Evolutionary conservation across 2,113 vertebrate genomes (phyloP).

Genomic region (Lasiurus cinereus): DNA sequence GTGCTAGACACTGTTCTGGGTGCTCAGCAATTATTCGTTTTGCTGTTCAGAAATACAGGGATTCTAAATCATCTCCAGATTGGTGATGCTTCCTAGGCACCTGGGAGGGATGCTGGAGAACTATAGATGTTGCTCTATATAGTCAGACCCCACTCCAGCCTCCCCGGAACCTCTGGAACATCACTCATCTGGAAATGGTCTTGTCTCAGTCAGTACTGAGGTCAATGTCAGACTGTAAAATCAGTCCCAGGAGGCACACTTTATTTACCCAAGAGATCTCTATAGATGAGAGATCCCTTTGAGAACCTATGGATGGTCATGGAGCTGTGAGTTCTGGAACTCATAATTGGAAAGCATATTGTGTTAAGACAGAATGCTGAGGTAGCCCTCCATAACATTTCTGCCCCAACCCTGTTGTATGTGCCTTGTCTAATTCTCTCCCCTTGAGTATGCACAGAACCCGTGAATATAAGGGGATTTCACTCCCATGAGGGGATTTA

Average conservation of each 20-base stretch:
- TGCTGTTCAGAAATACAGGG: background rate
- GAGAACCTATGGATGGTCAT: background rate
- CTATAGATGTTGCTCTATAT: background rate
- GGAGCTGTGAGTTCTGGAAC: background rate
- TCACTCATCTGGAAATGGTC: no score
- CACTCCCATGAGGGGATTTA: background rate
- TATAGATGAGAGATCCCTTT: background rate
- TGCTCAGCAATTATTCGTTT: background rate
- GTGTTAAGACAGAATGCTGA: background rate
- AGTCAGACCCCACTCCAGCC: no score
- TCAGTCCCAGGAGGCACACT: background rate
- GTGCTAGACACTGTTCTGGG: background rate
- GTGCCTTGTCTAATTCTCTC: background rate
- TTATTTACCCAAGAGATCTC: background rate
- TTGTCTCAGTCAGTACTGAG: background rate
- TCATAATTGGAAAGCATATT: background rate
- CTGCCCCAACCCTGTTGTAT: rapidly evolving
- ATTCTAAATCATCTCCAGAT: background rate
- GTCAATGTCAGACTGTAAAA: no score
- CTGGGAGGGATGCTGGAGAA: background rate
- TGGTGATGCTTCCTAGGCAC: background rate
- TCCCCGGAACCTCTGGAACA: background rate
- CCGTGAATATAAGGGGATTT: background rate
- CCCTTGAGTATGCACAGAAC: background rate
- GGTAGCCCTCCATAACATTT: background rate